Conservation (phyloP, 35 echinoderm and acorn worm species). For the Heliocidaris erythrogramma region DNA sequence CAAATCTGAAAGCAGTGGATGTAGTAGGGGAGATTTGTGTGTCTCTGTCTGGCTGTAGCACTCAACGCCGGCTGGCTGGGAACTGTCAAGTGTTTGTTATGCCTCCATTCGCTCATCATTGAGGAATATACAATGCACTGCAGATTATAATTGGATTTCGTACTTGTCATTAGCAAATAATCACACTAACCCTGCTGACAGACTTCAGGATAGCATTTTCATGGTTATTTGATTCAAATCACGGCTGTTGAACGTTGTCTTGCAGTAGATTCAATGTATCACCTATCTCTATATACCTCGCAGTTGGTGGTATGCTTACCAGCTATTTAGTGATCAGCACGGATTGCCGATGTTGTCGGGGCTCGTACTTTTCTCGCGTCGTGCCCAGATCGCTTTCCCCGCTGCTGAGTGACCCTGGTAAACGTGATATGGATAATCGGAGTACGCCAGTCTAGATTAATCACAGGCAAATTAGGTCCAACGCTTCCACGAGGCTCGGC, state of each 20-base stretch:
- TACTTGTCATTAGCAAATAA: background rate
- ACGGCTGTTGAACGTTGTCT: background rate
- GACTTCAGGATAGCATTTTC: background rate
- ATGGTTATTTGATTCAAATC: background rate
- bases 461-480: background rate
- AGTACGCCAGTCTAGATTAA: background rate
- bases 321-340: background rate
- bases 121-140: background rate
- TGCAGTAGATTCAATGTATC: background rate
- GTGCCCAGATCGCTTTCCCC: background rate
- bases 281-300: background rate
- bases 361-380: background rate
- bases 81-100: background rate
- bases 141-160: background rate
- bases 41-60: background rate
- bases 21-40: background rate
- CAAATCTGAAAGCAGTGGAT: background rate
- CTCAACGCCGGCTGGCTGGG: background rate
- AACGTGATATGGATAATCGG: conserved; percentile 1
- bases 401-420: background rate
- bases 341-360: background rate
- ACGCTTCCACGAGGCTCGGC: background rate
- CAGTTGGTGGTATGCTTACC: background rate
- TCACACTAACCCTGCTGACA: background rate
- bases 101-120: background rate